Evolutionary conservation across 2,888 invertebrate species (phyloP).

Genomic region (Rotaria macrura): DNA sequence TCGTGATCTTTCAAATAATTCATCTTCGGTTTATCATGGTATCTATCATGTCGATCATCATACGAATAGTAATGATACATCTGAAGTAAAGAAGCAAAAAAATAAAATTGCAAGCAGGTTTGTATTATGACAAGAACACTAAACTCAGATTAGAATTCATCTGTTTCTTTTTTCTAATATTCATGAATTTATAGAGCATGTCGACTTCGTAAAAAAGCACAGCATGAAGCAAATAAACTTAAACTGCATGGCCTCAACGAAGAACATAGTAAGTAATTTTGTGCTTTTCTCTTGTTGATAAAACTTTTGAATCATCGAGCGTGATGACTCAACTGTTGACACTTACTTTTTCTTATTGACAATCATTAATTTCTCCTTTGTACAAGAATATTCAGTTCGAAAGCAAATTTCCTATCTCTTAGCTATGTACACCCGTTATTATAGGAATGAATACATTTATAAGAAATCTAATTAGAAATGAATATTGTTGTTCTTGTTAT

Average conservation of each 20-base stretch:
- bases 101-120: constrained; percentile 82
- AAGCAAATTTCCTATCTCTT: background rate
- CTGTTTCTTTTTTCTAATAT: background rate
- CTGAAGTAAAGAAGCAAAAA: constrained; percentile 67
- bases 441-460: too few relatives aligned
- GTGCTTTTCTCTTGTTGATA: background rate
- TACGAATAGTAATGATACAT: background rate
- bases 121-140: background rate
- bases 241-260: constrained; percentile 81
- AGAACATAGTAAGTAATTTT: constrained; percentile 74
- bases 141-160: constrained; percentile 33
- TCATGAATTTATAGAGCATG: constrained; percentile 61
- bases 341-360: background rate
- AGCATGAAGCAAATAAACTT: constrained; percentile 94
- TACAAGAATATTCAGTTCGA: background rate
- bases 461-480: too few relatives aligned
- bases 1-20: constrained; percentile 63
- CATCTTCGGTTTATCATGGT: background rate
- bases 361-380: background rate
- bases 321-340: too few relatives aligned
- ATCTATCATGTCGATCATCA: background rate
- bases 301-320: too few relatives aligned
- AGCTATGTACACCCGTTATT: too few relatives aligned
- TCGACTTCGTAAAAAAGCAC: constrained; percentile 92
- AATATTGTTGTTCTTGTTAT: background rate